Percentiles rank a stretch among this genome's conserved stretches.
These are phyloP conservation scores for Dioctria linearis DNA, from an alignment of 2,888 invertebrate species.

Conservation along the genomic window DNA sequence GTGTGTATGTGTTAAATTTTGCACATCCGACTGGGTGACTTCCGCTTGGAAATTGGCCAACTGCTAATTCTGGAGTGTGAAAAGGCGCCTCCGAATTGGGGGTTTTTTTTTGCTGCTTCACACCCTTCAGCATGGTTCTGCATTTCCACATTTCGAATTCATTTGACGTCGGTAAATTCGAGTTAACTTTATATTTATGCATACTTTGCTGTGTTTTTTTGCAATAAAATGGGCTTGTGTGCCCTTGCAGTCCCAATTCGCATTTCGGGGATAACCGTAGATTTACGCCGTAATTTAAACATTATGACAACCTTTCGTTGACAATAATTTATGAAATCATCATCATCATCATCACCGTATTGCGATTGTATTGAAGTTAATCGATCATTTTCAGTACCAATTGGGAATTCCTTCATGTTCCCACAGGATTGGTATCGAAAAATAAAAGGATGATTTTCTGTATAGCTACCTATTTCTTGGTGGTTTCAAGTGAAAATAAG, in stretches of 20 bases:
- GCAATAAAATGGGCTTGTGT: constrained; percentile 30
- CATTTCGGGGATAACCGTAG: not conserved
- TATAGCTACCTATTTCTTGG: too few relatives aligned
- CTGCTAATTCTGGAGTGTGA: not conserved
- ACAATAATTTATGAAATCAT: constrained; percentile 17
- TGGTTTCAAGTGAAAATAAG: too few relatives aligned
- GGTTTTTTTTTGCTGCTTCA: not conserved
- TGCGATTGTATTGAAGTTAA: constrained; percentile 20
- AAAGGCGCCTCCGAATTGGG: not conserved
- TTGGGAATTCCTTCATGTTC: too few relatives aligned
- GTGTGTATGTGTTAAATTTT: constrained; percentile 3
- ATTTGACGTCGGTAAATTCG: constrained; percentile 18
- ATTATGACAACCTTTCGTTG: constrained; percentile 19
- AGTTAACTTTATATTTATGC: constrained; percentile 25
- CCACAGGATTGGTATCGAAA: too few relatives aligned
- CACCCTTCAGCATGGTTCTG: not conserved
- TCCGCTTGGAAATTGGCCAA: not conserved
- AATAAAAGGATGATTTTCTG: too few relatives aligned
- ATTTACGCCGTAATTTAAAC: constrained; percentile 21
- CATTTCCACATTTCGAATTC: constrained; percentile 27
- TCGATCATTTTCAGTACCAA: not conserved
- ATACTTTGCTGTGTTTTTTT: not conserved
- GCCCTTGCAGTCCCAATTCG: not conserved
- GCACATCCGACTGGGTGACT: constrained; percentile 9
- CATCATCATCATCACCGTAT: constrained; percentile 7